Evolutionary conservation across 2,888 invertebrate genomes (phyloP).

Genomic region (Notodonta ziczac): DNA sequence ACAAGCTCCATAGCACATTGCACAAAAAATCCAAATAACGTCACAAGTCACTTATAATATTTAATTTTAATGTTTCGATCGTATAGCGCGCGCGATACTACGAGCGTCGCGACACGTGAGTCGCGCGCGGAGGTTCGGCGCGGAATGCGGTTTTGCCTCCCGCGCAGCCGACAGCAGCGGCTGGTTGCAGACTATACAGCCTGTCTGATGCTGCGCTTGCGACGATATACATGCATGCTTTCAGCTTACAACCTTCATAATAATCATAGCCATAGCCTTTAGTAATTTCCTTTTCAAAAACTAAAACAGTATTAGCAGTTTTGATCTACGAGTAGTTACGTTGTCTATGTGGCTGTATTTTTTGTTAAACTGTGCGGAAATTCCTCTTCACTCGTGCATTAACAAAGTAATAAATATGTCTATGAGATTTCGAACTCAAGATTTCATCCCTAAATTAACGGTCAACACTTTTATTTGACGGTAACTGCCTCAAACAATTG

Average conservation of each 20-base stretch:
- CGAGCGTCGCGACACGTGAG: conserved; percentile 73
- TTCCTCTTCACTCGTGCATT: no score
- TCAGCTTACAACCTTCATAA: conserved; percentile 15
- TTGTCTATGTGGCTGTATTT: no score
- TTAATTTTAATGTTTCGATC: conserved; percentile 42
- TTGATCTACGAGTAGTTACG: no score
- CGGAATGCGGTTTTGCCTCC: conserved; percentile 59
- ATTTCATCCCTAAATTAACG: no score
- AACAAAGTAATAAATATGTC: no score
- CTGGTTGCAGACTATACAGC: conserved; percentile 22
- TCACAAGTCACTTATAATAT: conserved; percentile 56
- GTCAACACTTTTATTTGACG: no score
- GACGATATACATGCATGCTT: conserved; percentile 29
- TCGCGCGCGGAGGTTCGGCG: conserved; percentile 79
- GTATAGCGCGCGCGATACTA: conserved; percentile 58
- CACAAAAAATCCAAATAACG: conserved; percentile 60
- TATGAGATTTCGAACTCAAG: no score
- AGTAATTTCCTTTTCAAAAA: no score
- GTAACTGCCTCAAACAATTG: no score
- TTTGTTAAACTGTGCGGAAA: no score
- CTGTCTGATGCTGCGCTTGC: conserved; percentile 49
- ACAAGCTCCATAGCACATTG: conserved; percentile 67
- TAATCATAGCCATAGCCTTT: no score
- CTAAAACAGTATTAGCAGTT: no score
- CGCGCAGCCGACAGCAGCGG: conserved; percentile 15